Base-by-base conservation (phyloP, 2,888 invertebrate species). In the Sialis lutaria region DNA sequence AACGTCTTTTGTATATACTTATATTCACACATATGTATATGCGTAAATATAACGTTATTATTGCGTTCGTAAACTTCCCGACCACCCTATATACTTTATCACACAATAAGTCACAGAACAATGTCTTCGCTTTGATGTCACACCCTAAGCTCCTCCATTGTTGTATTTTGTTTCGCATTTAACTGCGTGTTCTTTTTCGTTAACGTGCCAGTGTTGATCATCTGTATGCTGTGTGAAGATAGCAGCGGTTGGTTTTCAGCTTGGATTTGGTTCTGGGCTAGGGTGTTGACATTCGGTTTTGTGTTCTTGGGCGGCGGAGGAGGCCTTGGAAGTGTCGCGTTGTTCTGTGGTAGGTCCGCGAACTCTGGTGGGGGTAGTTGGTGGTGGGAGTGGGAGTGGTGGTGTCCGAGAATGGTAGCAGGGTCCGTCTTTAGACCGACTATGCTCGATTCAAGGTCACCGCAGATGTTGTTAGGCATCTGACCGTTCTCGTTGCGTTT, bases 401-500 rank as follows among this genome's bases (percentile, higher is more conserved):
- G 83, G 57, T 83, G 82, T 48, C 82, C 75, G 47, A 80, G 60
- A 50, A 82, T 82, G 0, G 82, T 80, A 6, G 81, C 78, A 7
- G 81, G 80, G 61, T 81, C 82, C 53, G 75, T 76, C 62, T 79
- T 79, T 46, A 73, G 62, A 58, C 72, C 72, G 32, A 64, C 62
- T 51, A 66, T 66, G 54, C 70, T 71, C 10, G 72, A 73, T 63
- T 85, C 84, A 48, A 87, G 63, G 55, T 87, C 87, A n/a, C 86
- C 86, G 60, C 87, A 87, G 52, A 87, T 87, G 57, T 83, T 87
- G 59, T 87, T 87, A 6, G 87, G 86, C 82, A 87, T 86, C 61
- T 86, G 86, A 0, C 87, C 86, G 56, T 87, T 87, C 59, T 87
- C 86, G 51, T 79, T 83, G 35, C 85, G 72, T 57, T 85, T 79